Conservation (phyloP, 2,113 vertebrate species). For the Eptesicus fuscus region DNA sequence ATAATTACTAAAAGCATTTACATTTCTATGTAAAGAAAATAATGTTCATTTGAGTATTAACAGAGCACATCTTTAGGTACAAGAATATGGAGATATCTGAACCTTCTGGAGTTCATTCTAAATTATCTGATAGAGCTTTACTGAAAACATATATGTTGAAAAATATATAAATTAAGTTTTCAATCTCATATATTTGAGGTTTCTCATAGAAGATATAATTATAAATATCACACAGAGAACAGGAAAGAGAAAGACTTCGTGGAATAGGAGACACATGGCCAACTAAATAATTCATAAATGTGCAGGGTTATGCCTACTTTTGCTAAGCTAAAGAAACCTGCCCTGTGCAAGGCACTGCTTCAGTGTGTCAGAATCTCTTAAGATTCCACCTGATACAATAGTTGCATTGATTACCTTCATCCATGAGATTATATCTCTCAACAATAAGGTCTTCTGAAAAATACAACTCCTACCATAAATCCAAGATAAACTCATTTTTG, state of each 20-base stretch:
- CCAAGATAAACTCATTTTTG: neutral
- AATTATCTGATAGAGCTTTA: neutral
- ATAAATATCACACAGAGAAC: slow-evolving; percentile 5
- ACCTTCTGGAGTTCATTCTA: neutral
- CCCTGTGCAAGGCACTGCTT: neutral
- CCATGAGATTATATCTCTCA: neutral
- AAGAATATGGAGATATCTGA: neutral
- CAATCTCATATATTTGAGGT: neutral
- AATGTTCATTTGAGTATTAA: neutral
- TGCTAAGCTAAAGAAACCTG: neutral
- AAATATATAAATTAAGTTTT: neutral
- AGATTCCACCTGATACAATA: neutral
- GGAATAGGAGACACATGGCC: neutral
- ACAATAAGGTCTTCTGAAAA: slow-evolving; percentile 1
- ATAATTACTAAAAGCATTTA: neutral
- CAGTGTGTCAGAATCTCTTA: neutral
- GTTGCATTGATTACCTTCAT: neutral
- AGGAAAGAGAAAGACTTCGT: neutral
- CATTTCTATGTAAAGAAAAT: neutral
- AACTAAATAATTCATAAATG: neutral
- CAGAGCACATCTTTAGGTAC: neutral
- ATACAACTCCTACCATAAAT: neutral
- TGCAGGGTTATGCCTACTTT: neutral
- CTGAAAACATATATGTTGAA: neutral
- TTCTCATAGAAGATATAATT: slow-evolving; percentile 10